phyloP scores from a whole-genome alignment of 2,113 vertebrate genomes.

The Esox niger region DNA sequence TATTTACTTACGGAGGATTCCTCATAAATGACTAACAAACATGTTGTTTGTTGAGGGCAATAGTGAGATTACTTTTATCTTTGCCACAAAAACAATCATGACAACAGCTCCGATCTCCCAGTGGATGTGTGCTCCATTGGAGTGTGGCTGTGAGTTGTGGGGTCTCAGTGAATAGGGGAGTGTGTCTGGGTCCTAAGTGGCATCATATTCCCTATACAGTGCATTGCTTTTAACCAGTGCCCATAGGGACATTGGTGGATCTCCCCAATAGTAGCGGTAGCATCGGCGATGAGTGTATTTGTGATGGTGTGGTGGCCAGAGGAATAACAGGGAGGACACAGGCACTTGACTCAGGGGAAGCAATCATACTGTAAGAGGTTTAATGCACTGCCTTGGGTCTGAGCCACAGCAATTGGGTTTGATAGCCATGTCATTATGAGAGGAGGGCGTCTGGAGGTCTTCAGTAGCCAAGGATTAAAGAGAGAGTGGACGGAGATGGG shows the following conservation, averaged over 20 bases:
- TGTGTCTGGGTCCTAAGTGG: slow-evolving; percentile 7
- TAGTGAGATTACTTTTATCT: no score
- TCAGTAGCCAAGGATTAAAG: slow-evolving; percentile 65
- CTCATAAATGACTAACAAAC: no score
- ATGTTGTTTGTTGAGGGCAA: no score
- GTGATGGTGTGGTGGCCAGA: slow-evolving; percentile 35
- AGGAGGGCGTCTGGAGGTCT: slow-evolving; percentile 76
- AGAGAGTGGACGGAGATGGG: slow-evolving; percentile 16
- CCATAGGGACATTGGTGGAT: background rate
- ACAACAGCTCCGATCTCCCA: no score
- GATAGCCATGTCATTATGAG: slow-evolving; percentile 77
- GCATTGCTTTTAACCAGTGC: no score
- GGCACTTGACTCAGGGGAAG: slow-evolving; percentile 76
- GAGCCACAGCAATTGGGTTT: slow-evolving; percentile 77
- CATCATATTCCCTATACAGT: no score
- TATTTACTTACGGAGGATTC: background rate
- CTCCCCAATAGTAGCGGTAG: background rate
- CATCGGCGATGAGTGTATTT: background rate
- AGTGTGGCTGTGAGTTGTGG: slow-evolving; percentile 14
- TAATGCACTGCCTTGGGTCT: slow-evolving; percentile 75
- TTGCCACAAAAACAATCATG: no score
- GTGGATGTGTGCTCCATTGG: background rate
- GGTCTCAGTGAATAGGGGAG: slow-evolving; percentile 44
- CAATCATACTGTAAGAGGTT: slow-evolving; percentile 75
- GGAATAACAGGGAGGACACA: slow-evolving; percentile 68